phyloP scores from a whole-genome alignment of 1,140 invertebrate genomes.

The Diplogasteroides magnus region DNA sequence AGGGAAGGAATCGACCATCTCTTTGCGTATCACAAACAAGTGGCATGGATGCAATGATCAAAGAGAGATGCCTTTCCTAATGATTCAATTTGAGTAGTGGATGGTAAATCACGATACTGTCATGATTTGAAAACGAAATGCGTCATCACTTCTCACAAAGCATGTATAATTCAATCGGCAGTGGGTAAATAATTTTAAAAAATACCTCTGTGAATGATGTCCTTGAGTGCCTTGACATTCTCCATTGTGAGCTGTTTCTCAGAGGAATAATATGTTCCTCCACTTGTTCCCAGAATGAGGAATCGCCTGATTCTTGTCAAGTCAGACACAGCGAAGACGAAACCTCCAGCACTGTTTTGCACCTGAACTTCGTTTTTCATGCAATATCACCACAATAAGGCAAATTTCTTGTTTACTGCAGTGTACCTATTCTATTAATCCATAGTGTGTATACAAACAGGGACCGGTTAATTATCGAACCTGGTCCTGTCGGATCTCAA shows the following conservation, averaged over 20 bases:
- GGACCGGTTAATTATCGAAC: background rate
- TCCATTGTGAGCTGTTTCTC: slow-evolving; percentile 50
- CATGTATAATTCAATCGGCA: no score
- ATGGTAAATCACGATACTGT: no score
- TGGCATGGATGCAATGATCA: no score
- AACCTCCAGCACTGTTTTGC: slow-evolving; percentile 55
- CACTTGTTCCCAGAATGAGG: slow-evolving; percentile 51
- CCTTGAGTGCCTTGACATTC: slow-evolving; percentile 45
- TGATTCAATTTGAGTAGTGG: no score
- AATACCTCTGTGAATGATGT: slow-evolving; percentile 45
- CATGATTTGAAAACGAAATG: no score
- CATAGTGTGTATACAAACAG: background rate
- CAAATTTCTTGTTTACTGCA: background rate
- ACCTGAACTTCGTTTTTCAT: slow-evolving; percentile 33
- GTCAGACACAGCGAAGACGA: slow-evolving; percentile 53
- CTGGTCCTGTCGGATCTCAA: background rate
- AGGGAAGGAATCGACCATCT: no score
- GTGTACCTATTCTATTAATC: slow-evolving; percentile 1
- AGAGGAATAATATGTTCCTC: slow-evolving; percentile 50
- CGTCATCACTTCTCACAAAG: no score
- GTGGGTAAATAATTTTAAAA: no score
- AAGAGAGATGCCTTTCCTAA: no score
- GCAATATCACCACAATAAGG: slow-evolving; percentile 2
- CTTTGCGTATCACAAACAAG: no score
- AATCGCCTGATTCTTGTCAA: slow-evolving; percentile 55